Evolutionary conservation across 1,140 invertebrate genomes (phyloP).

Genomic region (Venturia canescens): DNA sequence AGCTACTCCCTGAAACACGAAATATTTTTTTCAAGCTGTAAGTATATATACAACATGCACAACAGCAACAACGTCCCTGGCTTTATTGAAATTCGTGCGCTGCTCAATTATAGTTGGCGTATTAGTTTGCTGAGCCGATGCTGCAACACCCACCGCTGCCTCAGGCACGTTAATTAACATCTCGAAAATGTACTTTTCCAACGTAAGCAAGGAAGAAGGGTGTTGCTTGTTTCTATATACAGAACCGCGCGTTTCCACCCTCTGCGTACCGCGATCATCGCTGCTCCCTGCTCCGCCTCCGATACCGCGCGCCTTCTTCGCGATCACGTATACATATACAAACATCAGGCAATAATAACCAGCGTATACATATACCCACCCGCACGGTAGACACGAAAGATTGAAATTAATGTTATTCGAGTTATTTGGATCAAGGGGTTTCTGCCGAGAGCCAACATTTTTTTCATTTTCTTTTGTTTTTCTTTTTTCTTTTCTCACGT

Average conservation of each 20-base stretch:
- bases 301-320: too few species aligned
- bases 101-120: too few species aligned
- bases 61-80: too few species aligned
- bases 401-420: conserved; percentile 58
- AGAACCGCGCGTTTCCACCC: conserved; percentile 25
- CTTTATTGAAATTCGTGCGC: not conserved
- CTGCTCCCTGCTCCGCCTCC: too few species aligned
- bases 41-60: too few species aligned
- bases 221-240: not conserved
- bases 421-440: too few species aligned
- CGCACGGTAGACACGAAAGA: conserved; percentile 49
- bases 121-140: not conserved
- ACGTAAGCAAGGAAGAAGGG: not conserved
- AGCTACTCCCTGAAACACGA: conserved; percentile 67
- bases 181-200: not conserved
- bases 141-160: not conserved
- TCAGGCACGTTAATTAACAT: not conserved
- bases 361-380: conserved; percentile 47
- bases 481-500: too few species aligned
- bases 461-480: too few species aligned
- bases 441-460: too few species aligned
- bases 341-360: too few species aligned
- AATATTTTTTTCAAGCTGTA: not conserved
- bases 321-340: conserved; percentile 45
- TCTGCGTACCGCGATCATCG: not conserved